Evolutionary conservation across 1,140 invertebrate species (phyloP).

Genomic region (Macrosteles quadrilineatus): DNA sequence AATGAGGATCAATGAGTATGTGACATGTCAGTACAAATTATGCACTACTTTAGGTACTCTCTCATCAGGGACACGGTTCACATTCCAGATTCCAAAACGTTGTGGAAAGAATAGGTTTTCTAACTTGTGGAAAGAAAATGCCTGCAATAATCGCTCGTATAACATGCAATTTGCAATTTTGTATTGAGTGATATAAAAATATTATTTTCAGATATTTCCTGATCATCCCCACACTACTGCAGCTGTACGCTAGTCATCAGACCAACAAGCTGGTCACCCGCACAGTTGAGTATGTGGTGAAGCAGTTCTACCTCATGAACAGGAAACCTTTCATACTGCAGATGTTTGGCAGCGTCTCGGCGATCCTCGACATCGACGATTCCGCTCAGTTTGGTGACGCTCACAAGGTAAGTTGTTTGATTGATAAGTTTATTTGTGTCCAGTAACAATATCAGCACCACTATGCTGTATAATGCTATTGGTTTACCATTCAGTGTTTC

Average conservation of each 20-base stretch:
- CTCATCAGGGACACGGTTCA: too few relatives aligned
- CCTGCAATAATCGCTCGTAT: too few relatives aligned
- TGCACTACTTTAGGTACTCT: too few relatives aligned
- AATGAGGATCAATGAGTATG: too few relatives aligned
- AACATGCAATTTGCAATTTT: too few relatives aligned
- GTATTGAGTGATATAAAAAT: too few relatives aligned
- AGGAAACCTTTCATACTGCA: constrained; percentile 98
- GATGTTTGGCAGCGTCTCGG: constrained; percentile 98
- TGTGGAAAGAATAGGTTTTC: too few relatives aligned
- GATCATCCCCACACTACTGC: constrained; percentile 95
- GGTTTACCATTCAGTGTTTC: not conserved
- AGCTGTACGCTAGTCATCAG: constrained; percentile 97
- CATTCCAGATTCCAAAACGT: too few relatives aligned
- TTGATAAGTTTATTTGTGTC: not conserved
- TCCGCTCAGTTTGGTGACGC: constrained; percentile 83
- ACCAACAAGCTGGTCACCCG: constrained; percentile 93
- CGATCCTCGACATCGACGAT: constrained; percentile 93
- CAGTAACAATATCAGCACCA: not conserved
- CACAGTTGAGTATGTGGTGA: constrained; percentile 96
- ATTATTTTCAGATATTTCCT: constrained; percentile 91
- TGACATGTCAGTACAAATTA: too few relatives aligned
- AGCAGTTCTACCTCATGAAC: constrained; percentile 98
- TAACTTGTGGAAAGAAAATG: too few relatives aligned
- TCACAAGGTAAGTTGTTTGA: constrained; percentile 88
- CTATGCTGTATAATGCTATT: not conserved